Conservation (phyloP, 2,888 invertebrate species). For the Monopis laevigella region DNA sequence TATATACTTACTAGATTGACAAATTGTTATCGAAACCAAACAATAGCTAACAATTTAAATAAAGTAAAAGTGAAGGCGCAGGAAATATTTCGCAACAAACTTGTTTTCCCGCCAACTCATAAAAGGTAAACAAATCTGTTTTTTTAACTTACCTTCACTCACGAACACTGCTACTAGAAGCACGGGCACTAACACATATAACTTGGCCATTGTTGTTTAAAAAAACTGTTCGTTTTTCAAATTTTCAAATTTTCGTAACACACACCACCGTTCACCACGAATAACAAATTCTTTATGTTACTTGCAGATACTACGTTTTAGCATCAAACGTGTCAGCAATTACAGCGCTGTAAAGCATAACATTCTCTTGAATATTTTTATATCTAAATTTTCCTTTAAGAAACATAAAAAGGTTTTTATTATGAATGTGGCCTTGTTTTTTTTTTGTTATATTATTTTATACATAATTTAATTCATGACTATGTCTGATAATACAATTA, state of each 20-base stretch:
- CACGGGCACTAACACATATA: constrained; percentile 44
- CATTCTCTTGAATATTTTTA: too few species aligned
- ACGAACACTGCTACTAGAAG: constrained; percentile 47
- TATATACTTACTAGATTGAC: neutral
- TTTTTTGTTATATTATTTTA: too few species aligned
- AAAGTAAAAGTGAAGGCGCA: neutral
- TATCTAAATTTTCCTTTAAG: too few species aligned
- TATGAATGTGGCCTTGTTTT: too few species aligned
- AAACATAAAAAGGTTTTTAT: too few species aligned
- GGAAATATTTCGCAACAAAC: neutral
- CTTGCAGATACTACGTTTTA: too few species aligned
- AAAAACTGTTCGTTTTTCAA: neutral
- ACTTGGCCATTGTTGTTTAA: constrained; percentile 40
- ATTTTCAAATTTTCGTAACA: constrained; percentile 1
- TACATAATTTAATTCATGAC: too few species aligned
- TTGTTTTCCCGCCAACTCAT: constrained; percentile 5
- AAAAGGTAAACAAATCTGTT: neutral
- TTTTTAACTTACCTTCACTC: constrained; percentile 37
- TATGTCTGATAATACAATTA: too few species aligned
- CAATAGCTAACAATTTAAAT: neutral
- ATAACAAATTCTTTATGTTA: constrained; percentile 3
- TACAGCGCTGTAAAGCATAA: too few species aligned
- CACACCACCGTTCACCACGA: neutral
- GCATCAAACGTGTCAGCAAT: too few species aligned
- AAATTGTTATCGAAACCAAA: neutral